A percentile compares a stretch with the other conserved stretches of the same genome.
These are phyloP conservation scores for Pomatostomus ruficeps DNA, from an alignment of 2,113 vertebrate species.

Conservation along the genomic window DNA sequence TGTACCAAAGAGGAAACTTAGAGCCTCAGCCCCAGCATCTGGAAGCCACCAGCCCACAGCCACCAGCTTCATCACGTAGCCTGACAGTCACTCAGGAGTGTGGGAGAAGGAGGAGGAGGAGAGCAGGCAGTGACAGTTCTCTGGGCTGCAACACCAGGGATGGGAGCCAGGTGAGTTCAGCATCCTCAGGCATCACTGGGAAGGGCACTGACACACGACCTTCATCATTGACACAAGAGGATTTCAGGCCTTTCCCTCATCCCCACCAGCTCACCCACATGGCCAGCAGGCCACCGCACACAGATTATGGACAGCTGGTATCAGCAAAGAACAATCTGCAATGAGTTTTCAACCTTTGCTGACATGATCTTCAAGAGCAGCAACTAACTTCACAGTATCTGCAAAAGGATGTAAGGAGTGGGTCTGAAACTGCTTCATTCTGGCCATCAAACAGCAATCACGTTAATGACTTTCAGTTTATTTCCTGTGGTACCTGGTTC, in stretches of 20 bases:
- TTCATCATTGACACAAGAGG: fast-evolving
- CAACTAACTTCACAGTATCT: background rate
- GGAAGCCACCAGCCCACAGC: background rate
- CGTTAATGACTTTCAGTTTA: background rate
- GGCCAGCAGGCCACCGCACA: background rate
- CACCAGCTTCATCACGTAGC: background rate
- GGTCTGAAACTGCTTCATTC: background rate
- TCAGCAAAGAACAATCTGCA: background rate
- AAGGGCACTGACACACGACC: background rate
- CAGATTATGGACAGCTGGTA: background rate
- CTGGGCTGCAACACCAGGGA: background rate
- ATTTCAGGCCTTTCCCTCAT: background rate
- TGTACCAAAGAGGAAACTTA: background rate
- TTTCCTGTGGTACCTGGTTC: background rate
- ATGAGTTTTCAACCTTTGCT: background rate
- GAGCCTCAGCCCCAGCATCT: background rate
- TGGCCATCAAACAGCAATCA: conserved; percentile 21
- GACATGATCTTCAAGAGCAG: background rate
- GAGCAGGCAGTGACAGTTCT: background rate
- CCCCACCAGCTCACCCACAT: background rate
- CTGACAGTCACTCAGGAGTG: background rate
- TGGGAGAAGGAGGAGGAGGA: background rate
- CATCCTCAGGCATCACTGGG: fast-evolving
- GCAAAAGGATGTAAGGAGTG: background rate
- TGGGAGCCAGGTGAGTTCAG: background rate